phyloP scores from a whole-genome alignment of 2,113 vertebrate genomes.

The Corythoichthys haematopterus region DNA sequence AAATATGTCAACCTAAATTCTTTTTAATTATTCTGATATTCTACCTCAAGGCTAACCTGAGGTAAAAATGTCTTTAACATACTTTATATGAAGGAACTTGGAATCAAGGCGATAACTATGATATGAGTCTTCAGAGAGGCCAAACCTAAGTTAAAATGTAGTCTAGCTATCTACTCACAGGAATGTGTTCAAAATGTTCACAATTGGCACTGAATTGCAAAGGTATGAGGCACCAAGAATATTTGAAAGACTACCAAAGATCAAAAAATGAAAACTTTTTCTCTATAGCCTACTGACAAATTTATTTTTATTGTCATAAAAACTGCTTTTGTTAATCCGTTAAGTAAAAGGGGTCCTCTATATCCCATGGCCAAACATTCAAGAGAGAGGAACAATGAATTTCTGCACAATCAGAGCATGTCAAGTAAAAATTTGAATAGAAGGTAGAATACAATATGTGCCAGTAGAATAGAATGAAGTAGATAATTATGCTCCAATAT shows the following conservation, averaged over 20 bases:
- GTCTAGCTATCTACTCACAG: constrained; percentile 2
- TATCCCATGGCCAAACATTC: constrained; percentile 48
- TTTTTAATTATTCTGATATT: neutral
- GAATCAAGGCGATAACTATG: neutral
- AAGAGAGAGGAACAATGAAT: constrained; percentile 35
- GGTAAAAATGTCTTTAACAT: neutral
- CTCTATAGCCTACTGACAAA: constrained; percentile 15
- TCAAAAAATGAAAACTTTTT: constrained; percentile 40
- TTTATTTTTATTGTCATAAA: constrained; percentile 39
- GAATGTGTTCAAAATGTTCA: constrained; percentile 16
- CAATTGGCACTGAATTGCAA: constrained; percentile 16
- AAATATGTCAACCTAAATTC: neutral
- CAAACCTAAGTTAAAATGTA: neutral
- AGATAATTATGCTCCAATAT: constrained; percentile 72
- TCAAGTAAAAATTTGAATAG: constrained; percentile 53
- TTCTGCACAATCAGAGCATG: constrained; percentile 31
- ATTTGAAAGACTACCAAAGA: constrained; percentile 36
- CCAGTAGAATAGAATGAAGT: constrained; percentile 50
- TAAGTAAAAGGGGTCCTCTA: constrained; percentile 32
- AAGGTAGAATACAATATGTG: constrained; percentile 52
- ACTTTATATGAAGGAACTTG: neutral
- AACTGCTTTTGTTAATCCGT: constrained; percentile 50
- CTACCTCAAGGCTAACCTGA: neutral
- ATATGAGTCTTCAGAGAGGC: neutral
- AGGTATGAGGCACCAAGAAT: constrained; percentile 27